These are phyloP conservation scores for Muschampia plurimacula DNA, from an alignment of 2,888 invertebrate genomes.

Conservation along the genomic window DNA sequence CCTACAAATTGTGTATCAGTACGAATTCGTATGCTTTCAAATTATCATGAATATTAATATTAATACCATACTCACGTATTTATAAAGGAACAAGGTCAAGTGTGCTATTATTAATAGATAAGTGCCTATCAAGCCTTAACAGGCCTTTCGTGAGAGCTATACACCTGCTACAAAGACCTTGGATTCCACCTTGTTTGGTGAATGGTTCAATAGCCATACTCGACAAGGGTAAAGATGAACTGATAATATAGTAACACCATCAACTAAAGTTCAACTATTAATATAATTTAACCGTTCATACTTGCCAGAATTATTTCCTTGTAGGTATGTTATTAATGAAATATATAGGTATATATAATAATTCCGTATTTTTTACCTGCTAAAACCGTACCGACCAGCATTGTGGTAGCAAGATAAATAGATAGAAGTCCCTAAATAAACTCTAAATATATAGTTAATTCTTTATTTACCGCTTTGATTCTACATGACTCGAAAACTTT, in stretches of 20 bases:
- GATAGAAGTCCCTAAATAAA: too few species aligned
- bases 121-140: constrained; percentile 25
- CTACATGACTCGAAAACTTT: not conserved
- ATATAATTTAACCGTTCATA: not conserved
- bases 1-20: not conserved
- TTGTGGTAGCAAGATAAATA: too few species aligned
- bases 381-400: too few species aligned
- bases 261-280: not conserved
- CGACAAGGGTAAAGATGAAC: constrained; percentile 26
- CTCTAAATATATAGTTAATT: too few species aligned
- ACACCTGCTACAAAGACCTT: constrained; percentile 31
- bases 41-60: constrained; percentile 18
- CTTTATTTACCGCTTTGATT: not conserved
- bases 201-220: constrained; percentile 24
- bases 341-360: too few species aligned
- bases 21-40: not conserved
- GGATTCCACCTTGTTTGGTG: constrained; percentile 15
- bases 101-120: constrained; percentile 20
- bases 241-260: constrained; percentile 9
- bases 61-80: constrained; percentile 17
- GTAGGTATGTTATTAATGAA: too few species aligned
- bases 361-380: too few species aligned
- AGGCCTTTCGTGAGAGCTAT: constrained; percentile 22
- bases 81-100: constrained; percentile 23
- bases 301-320: too few species aligned